These are phyloP conservation scores for Caiman crocodilus DNA, from an alignment of 2,797 vertebrate genomes.

Conservation along the genomic window DNA sequence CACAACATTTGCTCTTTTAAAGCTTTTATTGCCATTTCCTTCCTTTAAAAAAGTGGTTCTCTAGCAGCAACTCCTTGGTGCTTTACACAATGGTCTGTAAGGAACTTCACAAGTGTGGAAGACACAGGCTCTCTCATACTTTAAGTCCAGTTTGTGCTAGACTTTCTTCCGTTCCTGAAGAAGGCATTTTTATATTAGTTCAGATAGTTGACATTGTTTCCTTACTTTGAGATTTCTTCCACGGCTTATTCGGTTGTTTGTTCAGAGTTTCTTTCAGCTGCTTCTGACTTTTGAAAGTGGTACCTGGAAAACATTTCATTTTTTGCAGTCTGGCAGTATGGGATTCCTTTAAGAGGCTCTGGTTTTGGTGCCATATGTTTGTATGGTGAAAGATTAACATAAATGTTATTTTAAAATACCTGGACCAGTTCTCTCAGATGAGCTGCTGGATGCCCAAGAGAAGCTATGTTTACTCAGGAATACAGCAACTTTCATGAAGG, in stretches of 20 bases:
- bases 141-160: conserved; percentile 57
- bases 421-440: conserved; percentile 46
- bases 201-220: conserved; percentile 72
- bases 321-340: conserved; percentile 74
- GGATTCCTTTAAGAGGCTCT: conserved; percentile 70
- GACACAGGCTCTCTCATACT: conserved; percentile 23
- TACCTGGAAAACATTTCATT: conserved; percentile 85
- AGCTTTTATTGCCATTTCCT: conserved; percentile 22
- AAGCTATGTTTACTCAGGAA: conserved; percentile 65
- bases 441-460: conserved; percentile 66
- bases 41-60: conserved; percentile 8
- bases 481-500: conserved; percentile 69
- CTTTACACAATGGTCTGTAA: conserved; percentile 35
- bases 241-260: conserved; percentile 85
- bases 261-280: conserved; percentile 86
- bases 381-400: conserved; percentile 72
- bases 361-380: conserved; percentile 59
- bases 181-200: conserved; percentile 62
- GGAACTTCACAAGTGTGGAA: conserved; percentile 58
- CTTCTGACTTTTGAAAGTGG: conserved; percentile 87
- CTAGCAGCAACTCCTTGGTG: conserved; percentile 61
- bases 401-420: conserved; percentile 70
- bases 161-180: conserved; percentile 69
- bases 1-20: conserved; percentile 55
- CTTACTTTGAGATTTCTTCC: conserved; percentile 88